phyloP scores from a whole-genome alignment of 2,797 vertebrate species.

The Rhinella marina region DNA sequence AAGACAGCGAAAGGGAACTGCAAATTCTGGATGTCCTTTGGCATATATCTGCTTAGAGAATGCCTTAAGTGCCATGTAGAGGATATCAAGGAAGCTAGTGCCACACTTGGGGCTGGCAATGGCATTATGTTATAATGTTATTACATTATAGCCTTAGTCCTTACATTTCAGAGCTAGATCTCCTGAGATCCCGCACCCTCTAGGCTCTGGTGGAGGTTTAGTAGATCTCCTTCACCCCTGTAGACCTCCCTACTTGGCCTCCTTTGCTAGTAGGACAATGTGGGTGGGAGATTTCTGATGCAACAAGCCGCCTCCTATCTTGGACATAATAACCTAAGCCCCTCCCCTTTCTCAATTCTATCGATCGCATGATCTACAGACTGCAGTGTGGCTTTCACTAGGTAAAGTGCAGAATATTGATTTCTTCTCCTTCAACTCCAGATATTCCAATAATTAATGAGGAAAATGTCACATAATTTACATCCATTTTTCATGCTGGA shows the following conservation, averaged over 20 bases:
- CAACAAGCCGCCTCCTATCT: not conserved
- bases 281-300: not conserved
- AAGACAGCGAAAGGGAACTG: no score
- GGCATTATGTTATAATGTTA: no score
- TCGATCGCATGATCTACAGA: not conserved
- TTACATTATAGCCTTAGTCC: no score
- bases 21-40: not conserved
- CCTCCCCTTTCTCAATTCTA: not conserved
- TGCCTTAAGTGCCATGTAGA: no score
- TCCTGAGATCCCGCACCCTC: no score
- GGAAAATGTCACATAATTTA: slow-evolving; percentile 4
- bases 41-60: no score
- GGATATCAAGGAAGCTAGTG: no score
- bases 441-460: slow-evolving; percentile 12
- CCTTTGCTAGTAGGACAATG: not conserved
- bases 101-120: no score
- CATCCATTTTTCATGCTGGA: slow-evolving; percentile 12
- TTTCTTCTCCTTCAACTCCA: not conserved
- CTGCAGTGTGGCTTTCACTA: not conserved
- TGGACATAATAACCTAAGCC: not conserved
- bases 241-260: not conserved
- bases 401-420: slow-evolving; percentile 1
- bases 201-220: no score
- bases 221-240: no score
- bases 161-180: no score